A percentile compares a stretch with the other conserved stretches of the same genome.
Conservation (phyloP, 92 coral and sea anemone genomes). For the Epizoanthus rinbou region DNA sequence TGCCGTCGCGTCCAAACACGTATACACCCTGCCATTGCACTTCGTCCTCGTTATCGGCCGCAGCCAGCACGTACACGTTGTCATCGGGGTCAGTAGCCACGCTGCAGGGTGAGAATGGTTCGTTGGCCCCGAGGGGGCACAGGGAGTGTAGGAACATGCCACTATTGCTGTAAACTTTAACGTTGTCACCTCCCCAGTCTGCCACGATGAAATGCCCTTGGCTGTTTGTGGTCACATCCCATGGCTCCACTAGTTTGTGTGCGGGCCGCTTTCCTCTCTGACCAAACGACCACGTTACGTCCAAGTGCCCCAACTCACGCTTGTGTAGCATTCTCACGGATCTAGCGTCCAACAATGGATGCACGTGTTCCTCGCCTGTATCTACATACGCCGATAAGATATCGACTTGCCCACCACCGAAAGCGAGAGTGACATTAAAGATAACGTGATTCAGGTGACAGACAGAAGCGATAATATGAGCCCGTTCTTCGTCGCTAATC, state of each 20-base stretch:
- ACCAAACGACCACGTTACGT: constrained; percentile 50
- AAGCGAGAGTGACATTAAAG: constrained; percentile 18
- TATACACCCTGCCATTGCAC: constrained; percentile 7
- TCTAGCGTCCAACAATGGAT: constrained; percentile 31
- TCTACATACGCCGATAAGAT: constrained; percentile 13
- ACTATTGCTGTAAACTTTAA: constrained; percentile 48
- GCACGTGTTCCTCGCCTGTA: constrained; percentile 18
- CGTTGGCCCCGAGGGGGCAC: background rate
- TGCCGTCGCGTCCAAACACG: constrained; percentile 41
- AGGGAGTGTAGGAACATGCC: constrained; percentile 50
- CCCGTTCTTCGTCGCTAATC: constrained; percentile 21
- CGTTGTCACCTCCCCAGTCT: constrained; percentile 39
- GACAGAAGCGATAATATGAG: constrained; percentile 30
- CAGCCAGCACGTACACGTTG: constrained; percentile 47
- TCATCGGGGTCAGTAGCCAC: constrained; percentile 43
- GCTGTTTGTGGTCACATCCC: constrained; percentile 46
- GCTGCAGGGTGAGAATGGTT: constrained; percentile 24
- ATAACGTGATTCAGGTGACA: constrained; percentile 43
- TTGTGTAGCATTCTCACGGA: constrained; percentile 8
- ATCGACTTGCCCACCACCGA: background rate
- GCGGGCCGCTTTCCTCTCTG: constrained; percentile 25
- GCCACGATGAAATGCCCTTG: constrained; percentile 53
- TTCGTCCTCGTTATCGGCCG: background rate
- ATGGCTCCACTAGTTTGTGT: constrained; percentile 40
- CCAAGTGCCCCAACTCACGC: constrained; percentile 13